A percentile compares a stretch with the other conserved stretches of the same genome.
These are phyloP conservation scores for Zoanthus gigantus DNA, from an alignment of 92 coral and sea anemone species.

Conservation along the genomic window DNA sequence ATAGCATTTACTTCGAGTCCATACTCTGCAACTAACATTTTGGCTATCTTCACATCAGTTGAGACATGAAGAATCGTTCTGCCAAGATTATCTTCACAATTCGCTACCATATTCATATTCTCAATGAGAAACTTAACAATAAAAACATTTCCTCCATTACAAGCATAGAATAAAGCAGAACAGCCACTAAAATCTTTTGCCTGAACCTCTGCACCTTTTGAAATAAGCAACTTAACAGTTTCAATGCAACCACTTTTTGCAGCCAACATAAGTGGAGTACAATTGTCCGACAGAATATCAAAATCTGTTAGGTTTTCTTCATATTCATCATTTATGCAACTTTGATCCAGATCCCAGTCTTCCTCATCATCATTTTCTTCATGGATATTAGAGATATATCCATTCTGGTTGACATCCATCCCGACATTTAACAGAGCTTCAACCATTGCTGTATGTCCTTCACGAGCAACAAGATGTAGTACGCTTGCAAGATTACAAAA, in stretches of 20 bases:
- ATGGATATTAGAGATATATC: not conserved
- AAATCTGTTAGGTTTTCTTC: not conserved
- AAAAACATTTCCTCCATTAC: constrained; percentile 28
- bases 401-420: constrained; percentile 5
- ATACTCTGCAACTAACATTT: not conserved
- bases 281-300: not conserved
- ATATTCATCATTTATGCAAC: not conserved
- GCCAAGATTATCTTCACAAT: not conserved
- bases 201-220: constrained; percentile 16
- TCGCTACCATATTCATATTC: not conserved
- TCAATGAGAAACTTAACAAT: not conserved
- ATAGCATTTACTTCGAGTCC: not conserved
- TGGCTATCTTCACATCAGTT: not conserved
- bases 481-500: not conserved
- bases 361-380: not conserved
- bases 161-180: constrained; percentile 32
- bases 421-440: constrained; percentile 12
- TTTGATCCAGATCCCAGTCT: not conserved
- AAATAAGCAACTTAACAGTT: constrained; percentile 2
- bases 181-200: not conserved
- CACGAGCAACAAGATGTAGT: constrained; percentile 23
- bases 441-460: constrained; percentile 4
- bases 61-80: not conserved
- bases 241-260: constrained; percentile 14
- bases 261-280: constrained; percentile 1